Evolutionary conservation across 2,113 vertebrate genomes (phyloP), one percentile per base, ranked within the genome.

Genomic region (Amphiprion percula): DNA sequence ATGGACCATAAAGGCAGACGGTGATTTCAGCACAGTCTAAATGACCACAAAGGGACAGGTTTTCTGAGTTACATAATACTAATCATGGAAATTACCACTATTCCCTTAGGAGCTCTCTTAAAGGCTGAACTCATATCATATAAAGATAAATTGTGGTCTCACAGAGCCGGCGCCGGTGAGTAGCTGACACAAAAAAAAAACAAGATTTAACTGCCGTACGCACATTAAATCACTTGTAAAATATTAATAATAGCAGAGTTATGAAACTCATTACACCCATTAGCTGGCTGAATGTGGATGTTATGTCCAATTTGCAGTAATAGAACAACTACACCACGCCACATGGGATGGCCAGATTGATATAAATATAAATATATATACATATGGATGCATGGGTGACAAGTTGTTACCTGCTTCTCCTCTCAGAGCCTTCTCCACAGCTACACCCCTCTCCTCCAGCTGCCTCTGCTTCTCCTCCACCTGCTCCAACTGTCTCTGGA

Each of bases 401-500:
- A 41, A 61, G 72, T 0, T 0, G 26, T 87, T 99, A 99, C 98
- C 98, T 98, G 98, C 98, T 98, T 99, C 98, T 64, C 98, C 98
- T 21, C 98, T 95, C 39, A 99, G 91, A 0, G 98, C 98, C 85
- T 99, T 99, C 93, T 99, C 98, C 88, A 99, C 98, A 0, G 98
- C 98, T 0, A 99, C 97, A 0, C 98, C 98, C 33, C 97, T 91
- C 87, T 99, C 98, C 71, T 99, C 98, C 0, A 99, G 94, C 83
- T 98, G 97, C 76, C 98, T 93, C 94, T 99, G 98, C 86, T 98
- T 99, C 91, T 99, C 98, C 84, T 99, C 98, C 89, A 99, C 98
- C 92, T 99, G 98, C 83, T 99, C 97, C 92, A 99, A 88, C 89
- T 99, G 98, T 37, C 98, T 93, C 89, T 99, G 98, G 94, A 99